Evolutionary conservation across 2,797 vertebrate species (phyloP), one percentile per base, ranked within the genome.

Genomic region (Gallinago solitaria): DNA sequence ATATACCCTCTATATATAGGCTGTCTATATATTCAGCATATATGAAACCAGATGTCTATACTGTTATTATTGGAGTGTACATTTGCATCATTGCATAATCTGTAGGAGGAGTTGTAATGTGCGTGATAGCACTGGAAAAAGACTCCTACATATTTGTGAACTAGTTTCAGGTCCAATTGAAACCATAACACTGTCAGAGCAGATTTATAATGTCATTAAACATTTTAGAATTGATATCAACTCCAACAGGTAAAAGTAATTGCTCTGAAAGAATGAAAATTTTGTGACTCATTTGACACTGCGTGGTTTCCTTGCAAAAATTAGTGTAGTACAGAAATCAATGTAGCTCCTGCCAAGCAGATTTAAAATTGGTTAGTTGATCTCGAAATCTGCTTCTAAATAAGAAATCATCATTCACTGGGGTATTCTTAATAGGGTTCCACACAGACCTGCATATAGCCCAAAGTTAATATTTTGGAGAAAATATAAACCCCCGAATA

Each of bases 1-100:
- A 94, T 94, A 95, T 63, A 63, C 30, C 43, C 30, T 87, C 83
- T 94, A 28, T 96, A 93, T 89, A 87, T 90, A 90, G 80, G 30
- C 45, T 87, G 8, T 84, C 63, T 83, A 11, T 92, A 89, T 77
- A 79, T 85, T 87, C 3, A 7, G 59, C 23, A 51, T 76, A 63
- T 56, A 51, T 65, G 64, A 89, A 94, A 64, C 56, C 70, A 60
- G 4, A 28, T 23, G 1, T 87, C 74, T 93, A 7, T 82, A 18
- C 32, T 79, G 85, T 90, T 93, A 33, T 90, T 92, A 82, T 51
- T 82, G 83, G 86, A 90, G 79, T 60, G 28, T 57, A 63, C 1
- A 2, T 92, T 94, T 87, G 35, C 35, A 79, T 89, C 6, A 7
- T 84, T 92, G 77, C 3, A 8, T 74, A 84, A 84, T 28, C n/a